Percentiles rank a stretch among this genome's conserved stretches.
Conservation (phyloP, 1,140 invertebrate species). For the Panulirus ornatus region DNA sequence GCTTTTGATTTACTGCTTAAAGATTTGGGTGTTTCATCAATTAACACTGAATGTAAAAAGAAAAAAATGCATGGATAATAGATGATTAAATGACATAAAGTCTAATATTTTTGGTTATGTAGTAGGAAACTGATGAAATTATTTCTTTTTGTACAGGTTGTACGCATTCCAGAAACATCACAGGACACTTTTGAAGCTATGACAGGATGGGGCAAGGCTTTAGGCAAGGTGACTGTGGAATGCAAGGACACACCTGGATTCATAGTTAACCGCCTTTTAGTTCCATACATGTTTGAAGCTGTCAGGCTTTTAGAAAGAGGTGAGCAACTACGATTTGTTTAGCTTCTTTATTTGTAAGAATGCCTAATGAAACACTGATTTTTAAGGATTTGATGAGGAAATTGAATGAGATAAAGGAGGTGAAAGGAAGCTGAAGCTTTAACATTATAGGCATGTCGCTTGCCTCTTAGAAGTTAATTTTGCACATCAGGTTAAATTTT, state of each 20-base stretch:
- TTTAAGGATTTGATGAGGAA: too few species aligned
- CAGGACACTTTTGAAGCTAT: conserved; percentile 86
- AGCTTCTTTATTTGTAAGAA: not conserved
- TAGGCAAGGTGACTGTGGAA: conserved; percentile 89
- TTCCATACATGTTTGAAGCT: conserved; percentile 88
- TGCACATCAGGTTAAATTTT: too few species aligned
- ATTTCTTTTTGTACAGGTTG: conserved; percentile 78
- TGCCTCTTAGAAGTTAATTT: too few species aligned
- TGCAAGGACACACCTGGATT: conserved; percentile 93
- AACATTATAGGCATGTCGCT: too few species aligned
- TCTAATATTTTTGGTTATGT: too few species aligned
- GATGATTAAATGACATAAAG: too few species aligned
- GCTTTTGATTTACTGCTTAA: too few species aligned
- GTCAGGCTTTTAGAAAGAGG: conserved; percentile 88
- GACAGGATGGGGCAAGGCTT: conserved; percentile 87
- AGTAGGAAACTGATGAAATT: not conserved
- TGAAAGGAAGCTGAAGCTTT: too few species aligned
- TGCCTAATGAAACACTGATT: too few species aligned
- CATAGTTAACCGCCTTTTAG: conserved; percentile 90
- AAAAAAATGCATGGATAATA: not conserved
- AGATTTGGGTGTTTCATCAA: not conserved
- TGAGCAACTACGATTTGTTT: too few species aligned
- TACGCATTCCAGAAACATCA: conserved; percentile 85
- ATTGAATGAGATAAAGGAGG: too few species aligned
- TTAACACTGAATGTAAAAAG: not conserved